Evolutionary conservation across 2,797 vertebrate genomes (phyloP).

Genomic region (Schizopygopsis malacanthus): DNA sequence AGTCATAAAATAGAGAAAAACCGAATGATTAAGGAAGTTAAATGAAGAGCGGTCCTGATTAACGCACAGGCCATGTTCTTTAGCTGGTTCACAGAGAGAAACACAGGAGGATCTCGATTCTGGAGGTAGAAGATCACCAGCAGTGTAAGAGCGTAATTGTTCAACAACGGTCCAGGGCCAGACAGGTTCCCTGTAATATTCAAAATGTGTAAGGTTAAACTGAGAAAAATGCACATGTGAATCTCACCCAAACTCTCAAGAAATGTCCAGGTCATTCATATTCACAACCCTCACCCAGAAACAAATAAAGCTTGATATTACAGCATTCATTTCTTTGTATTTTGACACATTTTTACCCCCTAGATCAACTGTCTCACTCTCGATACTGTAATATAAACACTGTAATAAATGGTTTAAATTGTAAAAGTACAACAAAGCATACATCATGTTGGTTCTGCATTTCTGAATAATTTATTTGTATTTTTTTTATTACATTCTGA

Average conservation of each 20-base stretch:
- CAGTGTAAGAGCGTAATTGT: conserved; percentile 92
- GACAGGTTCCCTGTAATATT: conserved; percentile 79
- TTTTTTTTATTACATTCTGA: not conserved
- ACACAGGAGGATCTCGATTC: conserved; percentile 82
- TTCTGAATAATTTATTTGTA: not conserved
- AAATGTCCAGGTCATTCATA: not conserved
- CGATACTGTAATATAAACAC: not conserved
- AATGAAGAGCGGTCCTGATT: not conserved
- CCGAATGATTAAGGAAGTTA: not conserved
- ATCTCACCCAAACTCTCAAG: not conserved
- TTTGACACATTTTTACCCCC: not conserved
- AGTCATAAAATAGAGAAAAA: not conserved
- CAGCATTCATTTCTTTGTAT: not conserved
- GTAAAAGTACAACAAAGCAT: not conserved
- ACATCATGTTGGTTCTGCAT: not conserved
- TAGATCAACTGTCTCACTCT: not conserved
- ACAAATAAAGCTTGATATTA: not conserved
- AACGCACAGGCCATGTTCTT: conserved; percentile 83
- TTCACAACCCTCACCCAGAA: not conserved
- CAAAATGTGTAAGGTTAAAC: not conserved
- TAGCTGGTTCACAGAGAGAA: conserved; percentile 82
- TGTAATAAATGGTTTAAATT: not conserved
- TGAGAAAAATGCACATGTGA: not conserved
- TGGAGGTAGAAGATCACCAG: conserved; percentile 91
- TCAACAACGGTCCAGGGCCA: conserved; percentile 87